A percentile compares a stretch with the other conserved stretches of the same genome.
Conservation (phyloP, 2,113 vertebrate genomes). For the Ifrita kowaldi region DNA sequence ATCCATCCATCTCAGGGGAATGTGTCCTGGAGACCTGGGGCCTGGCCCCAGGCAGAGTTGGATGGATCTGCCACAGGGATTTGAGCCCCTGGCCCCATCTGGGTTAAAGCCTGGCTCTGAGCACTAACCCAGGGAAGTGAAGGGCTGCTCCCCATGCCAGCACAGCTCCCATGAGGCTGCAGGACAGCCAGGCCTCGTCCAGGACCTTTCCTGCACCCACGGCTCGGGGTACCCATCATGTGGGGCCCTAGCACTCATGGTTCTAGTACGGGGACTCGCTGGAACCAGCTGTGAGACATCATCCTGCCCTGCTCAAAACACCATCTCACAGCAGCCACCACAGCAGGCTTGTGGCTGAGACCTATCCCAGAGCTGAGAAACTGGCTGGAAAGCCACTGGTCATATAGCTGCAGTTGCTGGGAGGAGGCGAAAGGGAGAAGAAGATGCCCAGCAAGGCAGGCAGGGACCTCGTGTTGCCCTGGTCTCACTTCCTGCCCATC, state of each 20-base stretch:
- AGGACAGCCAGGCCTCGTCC: fast-evolving
- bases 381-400: background rate
- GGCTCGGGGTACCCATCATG: fast-evolving
- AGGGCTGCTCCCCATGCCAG: background rate
- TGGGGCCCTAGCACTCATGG: background rate
- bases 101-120: background rate
- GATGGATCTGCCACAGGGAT: background rate
- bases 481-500: background rate
- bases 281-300: background rate
- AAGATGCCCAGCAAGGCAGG: background rate
- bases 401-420: background rate
- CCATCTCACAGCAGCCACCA: background rate
- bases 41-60: background rate
- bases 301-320: background rate
- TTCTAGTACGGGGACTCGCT: fast-evolving
- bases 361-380: background rate
- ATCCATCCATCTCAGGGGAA: background rate
- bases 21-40: background rate
- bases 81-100: fast-evolving
- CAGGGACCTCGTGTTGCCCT: fast-evolving
- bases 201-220: background rate
- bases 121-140: background rate
- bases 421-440: background rate
- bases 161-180: fast-evolving
- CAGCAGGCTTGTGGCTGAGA: background rate